phyloP scores from a whole-genome alignment of 2,113 vertebrate species.

The Myrmecophaga tridactyla region DNA sequence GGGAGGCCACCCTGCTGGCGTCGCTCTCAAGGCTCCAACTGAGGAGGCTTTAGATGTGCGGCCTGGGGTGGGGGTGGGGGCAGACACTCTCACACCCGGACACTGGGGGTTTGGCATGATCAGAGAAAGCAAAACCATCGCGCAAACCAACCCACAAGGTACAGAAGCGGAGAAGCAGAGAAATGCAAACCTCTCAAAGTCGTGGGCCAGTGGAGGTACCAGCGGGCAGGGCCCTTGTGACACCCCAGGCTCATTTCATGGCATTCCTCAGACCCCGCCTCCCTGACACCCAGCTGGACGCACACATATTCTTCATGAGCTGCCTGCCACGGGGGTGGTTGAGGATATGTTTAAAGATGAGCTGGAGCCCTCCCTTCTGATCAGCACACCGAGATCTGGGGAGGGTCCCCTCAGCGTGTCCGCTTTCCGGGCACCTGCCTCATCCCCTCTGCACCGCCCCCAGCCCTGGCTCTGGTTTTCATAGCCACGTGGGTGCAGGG shows the following conservation, averaged over 20 bases:
- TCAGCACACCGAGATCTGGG: neutral
- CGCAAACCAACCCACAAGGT: neutral
- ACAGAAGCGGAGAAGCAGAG: neutral
- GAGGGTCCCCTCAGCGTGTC: rapidly evolving
- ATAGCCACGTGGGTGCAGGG: neutral
- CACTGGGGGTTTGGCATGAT: neutral
- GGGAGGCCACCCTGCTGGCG: neutral
- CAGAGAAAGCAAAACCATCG: neutral
- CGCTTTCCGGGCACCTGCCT: neutral
- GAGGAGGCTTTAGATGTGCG: neutral
- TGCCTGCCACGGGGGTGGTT: neutral
- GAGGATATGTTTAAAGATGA: neutral
- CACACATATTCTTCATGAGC: neutral
- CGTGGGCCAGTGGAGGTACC: neutral
- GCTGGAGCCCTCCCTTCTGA: neutral
- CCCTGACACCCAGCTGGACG: rapidly evolving
- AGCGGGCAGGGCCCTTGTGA: rapidly evolving
- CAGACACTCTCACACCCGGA: neutral
- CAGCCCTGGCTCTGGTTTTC: neutral
- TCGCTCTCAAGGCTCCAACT: too few relatives aligned
- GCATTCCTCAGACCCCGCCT: neutral
- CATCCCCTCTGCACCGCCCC: neutral
- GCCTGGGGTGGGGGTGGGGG: neutral
- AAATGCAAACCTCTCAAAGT: rapidly evolving
- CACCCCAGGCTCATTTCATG: neutral